phyloP scores from a whole-genome alignment of 2,113 vertebrate species.

The Embiotoca jacksoni region DNA sequence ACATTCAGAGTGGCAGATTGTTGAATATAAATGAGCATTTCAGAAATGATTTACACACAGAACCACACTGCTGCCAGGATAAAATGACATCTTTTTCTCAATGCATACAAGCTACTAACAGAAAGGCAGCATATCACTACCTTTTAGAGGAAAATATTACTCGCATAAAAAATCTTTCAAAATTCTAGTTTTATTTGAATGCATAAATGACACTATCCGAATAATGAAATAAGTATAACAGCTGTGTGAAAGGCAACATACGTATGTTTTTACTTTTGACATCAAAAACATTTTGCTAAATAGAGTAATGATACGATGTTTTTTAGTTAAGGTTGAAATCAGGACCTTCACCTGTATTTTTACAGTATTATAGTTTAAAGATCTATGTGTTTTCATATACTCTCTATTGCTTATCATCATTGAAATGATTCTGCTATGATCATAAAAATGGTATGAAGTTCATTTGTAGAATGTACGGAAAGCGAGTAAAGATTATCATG shows the following conservation, averaged over 20 bases:
- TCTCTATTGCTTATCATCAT: not conserved
- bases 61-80: slow-evolving; percentile 3
- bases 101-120: not conserved
- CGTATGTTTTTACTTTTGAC: not conserved
- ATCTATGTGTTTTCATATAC: not conserved
- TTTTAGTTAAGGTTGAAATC: not conserved
- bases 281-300: not conserved
- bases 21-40: slow-evolving; percentile 26
- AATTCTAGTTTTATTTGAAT: not conserved
- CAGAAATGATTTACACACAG: slow-evolving; percentile 7
- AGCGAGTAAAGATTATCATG: slow-evolving; percentile 28
- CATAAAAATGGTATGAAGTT: not conserved
- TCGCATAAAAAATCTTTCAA: not conserved
- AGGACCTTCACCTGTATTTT: not conserved
- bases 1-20: slow-evolving; percentile 26
- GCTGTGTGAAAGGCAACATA: not conserved
- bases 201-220: not conserved
- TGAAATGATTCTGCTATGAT: not conserved
- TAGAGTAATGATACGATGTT: not conserved
- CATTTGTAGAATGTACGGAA: not conserved
- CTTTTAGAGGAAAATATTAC: not conserved
- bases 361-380: not conserved
- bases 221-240: not conserved
- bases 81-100: not conserved
- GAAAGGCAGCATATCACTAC: too few species aligned